Evolutionary conservation across 64 coral and sea anemone genomes (phyloP), one percentile per base, ranked within the genome.

Genomic region (Montipora foliosa): DNA sequence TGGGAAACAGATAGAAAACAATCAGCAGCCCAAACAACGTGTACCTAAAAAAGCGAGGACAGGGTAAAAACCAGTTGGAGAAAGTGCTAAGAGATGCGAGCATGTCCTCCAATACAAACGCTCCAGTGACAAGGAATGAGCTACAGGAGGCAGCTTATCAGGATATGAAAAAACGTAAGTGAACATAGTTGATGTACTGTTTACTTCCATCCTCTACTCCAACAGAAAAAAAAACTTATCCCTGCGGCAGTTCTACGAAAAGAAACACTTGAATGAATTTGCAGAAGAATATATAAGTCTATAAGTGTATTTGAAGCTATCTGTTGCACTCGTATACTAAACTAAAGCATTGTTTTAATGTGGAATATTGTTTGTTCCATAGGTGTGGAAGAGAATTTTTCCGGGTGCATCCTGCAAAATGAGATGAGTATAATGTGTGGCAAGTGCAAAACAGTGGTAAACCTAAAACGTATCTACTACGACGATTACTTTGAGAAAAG

Each of bases 131-230:
- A 57, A 77, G 75, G 29, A 77, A 77, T 77, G 71, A 74, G 0
- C 24, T 74, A 25, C 71, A 74, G 16, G 13, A 48, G 75, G 75
- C 75, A 77, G 1, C 0, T 48, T 77, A 77, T 77, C 75, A 49
- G 75, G 75, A 77, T 77, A 77, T 77, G 47, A 79, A 79, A 79
- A 79, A 22, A 79, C n/a, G 77, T 79, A 52, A 1, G 77, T 79
- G 77, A 79, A 53, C 77, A 79, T 79, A 79, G 47, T 29, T 29
- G 48, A n/a, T 79, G 77, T 79, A 52, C 17, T 79, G 77, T 53
- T 52, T 6, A 79, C 20, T 1, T 79, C 20, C 47, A 79, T 79
- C 77, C 49, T 79, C 77, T 20, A 51, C 20, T 1, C 0, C 47
- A 49, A 51, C 47, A 79, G 76, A 25, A 25, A 78, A 49, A 78